Evolutionary conservation across 2,113 vertebrate species (phyloP), one percentile per base, ranked within the genome.

Genomic region (Lamprotornis superbus): DNA sequence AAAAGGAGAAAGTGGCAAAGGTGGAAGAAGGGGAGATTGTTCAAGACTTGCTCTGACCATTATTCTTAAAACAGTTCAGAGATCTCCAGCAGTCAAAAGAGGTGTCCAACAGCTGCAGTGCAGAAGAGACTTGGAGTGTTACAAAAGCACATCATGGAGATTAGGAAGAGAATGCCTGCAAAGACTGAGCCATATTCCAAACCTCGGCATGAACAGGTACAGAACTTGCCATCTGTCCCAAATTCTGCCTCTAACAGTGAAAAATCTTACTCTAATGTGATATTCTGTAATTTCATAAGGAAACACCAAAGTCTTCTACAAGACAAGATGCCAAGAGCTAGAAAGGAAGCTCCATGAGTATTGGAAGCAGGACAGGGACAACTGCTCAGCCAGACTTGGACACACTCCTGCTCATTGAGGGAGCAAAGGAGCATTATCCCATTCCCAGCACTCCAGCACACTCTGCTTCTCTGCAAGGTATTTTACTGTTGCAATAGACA

Each of bases 311-410:
- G 49, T 65, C 15, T 67, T n/a, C 68, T 14, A 19, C 12, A 64
- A 65, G 50, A 61, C 31, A 56, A 56, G 50, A 47, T 12, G 31
- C 28, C 60, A 60, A 61, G 49, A 77, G 65, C 14, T 1, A 23
- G 46, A 57, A 80, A 40, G 0, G 0, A 83, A 68, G 49, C 27
- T 39, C 21, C 3, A 4, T 2, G 19, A 85, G 46, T 4, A 3
- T 37, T 44, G 56, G 70, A 59, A 76, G 61, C 40, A 46, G 57
- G 35, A 50, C 57, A 85, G 61, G 12, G 3, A 33, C 52, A 8
- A 21, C 0, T 11, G 52, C 2, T 0, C 25, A 44, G 25, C 3
- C 30, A 44, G 78, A 44, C 67, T 31, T 7, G 42, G 63, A 50
- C 27, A 69, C 52, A 20, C 4, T 61, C 42, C 42, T 14, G 35